Evolutionary conservation across 1,140 invertebrate species (phyloP).

Genomic region (Sycophila sp.): DNA sequence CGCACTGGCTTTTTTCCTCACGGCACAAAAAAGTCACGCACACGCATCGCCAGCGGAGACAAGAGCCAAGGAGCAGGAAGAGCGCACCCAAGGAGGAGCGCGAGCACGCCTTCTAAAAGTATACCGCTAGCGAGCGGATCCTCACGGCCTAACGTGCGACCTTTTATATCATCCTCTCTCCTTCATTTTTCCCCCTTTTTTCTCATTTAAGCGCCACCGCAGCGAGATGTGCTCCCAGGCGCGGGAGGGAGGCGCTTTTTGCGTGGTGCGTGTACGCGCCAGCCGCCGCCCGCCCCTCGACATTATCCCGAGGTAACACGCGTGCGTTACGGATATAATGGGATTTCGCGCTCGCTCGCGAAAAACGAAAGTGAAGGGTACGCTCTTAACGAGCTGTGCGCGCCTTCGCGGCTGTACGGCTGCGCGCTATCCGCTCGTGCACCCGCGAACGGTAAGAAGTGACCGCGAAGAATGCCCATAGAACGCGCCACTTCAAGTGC

Average conservation of each 20-base stretch:
- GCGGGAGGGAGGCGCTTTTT: background rate
- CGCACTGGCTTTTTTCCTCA: slow-evolving; percentile 35
- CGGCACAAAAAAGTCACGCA: background rate
- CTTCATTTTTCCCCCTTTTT: background rate
- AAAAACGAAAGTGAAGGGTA: slow-evolving; percentile 7
- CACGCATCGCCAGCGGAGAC: background rate
- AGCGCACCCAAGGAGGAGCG: too few relatives aligned
- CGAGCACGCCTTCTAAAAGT: background rate
- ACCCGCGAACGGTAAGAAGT: background rate
- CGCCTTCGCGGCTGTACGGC: background rate
- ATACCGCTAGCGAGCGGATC: background rate
- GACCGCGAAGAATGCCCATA: slow-evolving; percentile 7
- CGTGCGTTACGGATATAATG: slow-evolving; percentile 44
- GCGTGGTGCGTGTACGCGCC: background rate
- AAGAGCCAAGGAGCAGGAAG: background rate
- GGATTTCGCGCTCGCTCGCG: slow-evolving; percentile 6
- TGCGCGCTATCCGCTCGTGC: background rate
- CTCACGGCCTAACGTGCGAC: background rate
- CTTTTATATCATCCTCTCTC: slow-evolving; percentile 33
- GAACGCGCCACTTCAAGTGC: too few relatives aligned
- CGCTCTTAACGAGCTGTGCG: background rate
- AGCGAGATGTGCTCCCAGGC: background rate
- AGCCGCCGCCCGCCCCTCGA: background rate
- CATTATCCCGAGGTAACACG: slow-evolving; percentile 42
- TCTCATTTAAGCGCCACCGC: background rate